Conservation (phyloP, 2,888 invertebrate genomes). For the Andrena flavipes region DNA sequence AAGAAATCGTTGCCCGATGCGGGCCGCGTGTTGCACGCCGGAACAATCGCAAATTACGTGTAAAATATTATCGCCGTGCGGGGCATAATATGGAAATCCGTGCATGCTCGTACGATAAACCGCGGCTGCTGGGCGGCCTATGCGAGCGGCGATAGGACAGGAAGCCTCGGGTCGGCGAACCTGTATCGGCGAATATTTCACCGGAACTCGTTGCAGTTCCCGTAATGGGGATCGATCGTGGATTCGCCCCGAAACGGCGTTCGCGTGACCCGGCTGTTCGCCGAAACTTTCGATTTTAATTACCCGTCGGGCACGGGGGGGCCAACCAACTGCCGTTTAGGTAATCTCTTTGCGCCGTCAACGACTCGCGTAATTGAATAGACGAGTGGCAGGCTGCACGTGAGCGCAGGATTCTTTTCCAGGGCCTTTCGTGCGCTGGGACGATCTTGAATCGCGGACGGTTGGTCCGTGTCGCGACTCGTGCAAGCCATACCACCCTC, state of each 20-base stretch:
- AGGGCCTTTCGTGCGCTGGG: neutral
- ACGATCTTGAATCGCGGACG: neutral
- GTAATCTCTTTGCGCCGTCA: conserved; percentile 12
- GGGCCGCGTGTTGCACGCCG: conserved; percentile 16
- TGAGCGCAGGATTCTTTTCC: neutral
- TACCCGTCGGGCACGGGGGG: conserved; percentile 40
- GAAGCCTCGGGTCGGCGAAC: conserved; percentile 58
- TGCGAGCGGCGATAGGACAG: conserved; percentile 52
- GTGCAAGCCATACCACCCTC: too few species aligned
- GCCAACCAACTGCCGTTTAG: conserved; percentile 34
- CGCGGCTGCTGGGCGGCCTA: conserved; percentile 25
- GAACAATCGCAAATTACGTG: conserved; percentile 42
- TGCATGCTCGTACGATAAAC: conserved; percentile 30
- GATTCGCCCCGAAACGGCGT: conserved; percentile 4
- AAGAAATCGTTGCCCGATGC: conserved; percentile 1
- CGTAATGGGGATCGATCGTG: conserved; percentile 52
- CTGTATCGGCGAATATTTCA: conserved; percentile 40
- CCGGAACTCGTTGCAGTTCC: conserved; percentile 44
- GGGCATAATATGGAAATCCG: conserved; percentile 21
- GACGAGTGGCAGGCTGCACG: neutral
- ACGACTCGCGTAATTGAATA: conserved; percentile 46
- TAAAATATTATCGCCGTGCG: conserved; percentile 35
- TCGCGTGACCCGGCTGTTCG: conserved; percentile 52
- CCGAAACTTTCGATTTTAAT: conserved; percentile 55
- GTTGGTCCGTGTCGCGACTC: too few species aligned